phyloP scores from a whole-genome alignment of 2,888 invertebrate species.

The Acheta domesticus region DNA sequence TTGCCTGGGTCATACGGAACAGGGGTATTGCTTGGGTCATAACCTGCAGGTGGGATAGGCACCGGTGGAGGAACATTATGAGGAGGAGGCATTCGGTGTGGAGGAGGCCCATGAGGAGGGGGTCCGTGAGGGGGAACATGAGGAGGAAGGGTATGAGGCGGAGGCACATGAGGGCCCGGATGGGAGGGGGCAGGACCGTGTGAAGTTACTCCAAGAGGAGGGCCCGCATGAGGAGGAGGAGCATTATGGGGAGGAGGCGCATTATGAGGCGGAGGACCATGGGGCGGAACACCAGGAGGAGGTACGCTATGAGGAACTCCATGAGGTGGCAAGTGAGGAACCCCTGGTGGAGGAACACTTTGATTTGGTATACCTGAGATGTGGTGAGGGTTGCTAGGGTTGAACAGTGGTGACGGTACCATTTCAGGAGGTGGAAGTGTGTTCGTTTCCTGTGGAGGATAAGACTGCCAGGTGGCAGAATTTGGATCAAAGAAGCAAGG shows the following conservation, averaged over 20 bases:
- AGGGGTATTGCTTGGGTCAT: conserved; percentile 33
- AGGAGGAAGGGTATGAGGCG: conserved; percentile 23
- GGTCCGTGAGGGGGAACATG: conserved; percentile 21
- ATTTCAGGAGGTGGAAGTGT: conserved; percentile 34
- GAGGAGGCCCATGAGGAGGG: conserved; percentile 20
- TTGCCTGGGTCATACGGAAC: conserved; percentile 28
- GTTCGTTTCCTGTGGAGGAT: conserved; percentile 36
- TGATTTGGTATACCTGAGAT: conserved; percentile 5
- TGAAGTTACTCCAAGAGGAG: background rate
- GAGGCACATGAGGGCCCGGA: conserved; percentile 20
- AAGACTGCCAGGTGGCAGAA: conserved; percentile 53
- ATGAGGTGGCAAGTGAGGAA: background rate
- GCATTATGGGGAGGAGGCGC: background rate
- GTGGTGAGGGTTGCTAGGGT: conserved; percentile 25
- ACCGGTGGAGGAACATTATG: conserved; percentile 20
- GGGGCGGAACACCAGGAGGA: background rate
- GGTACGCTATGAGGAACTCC: background rate
- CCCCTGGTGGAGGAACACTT: conserved; percentile 19
- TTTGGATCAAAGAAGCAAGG: conserved; percentile 55
- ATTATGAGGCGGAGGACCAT: background rate
- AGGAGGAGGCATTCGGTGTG: conserved; percentile 26
- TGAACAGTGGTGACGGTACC: conserved; percentile 30
- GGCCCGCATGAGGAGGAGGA: background rate
- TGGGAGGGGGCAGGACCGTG: background rate
- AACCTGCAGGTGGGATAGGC: conserved; percentile 22